phyloP scores from a whole-genome alignment of 2,113 vertebrate species.

The Cavia porcellus region DNA sequence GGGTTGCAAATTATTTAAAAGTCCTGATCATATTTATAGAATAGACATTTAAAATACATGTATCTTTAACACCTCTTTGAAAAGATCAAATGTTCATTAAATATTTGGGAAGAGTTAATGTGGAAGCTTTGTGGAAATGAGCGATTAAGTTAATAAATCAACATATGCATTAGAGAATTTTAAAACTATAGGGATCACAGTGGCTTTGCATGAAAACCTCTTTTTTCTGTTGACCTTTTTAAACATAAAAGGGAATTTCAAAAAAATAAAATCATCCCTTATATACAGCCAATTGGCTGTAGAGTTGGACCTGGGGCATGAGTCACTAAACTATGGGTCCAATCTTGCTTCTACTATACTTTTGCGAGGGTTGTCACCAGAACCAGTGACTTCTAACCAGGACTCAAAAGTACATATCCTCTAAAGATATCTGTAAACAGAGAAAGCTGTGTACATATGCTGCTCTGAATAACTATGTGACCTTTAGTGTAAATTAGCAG shows the following conservation, averaged over 20 bases:
- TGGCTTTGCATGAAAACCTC: background rate
- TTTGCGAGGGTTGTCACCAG: background rate
- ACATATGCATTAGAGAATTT: background rate
- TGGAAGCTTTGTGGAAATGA: background rate
- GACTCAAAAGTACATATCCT: background rate
- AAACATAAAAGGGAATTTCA: background rate
- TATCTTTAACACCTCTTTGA: background rate
- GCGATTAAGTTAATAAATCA: background rate
- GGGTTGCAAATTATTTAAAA: background rate
- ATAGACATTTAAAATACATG: background rate
- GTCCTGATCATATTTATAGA: background rate
- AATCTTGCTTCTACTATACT: no score
- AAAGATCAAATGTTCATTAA: background rate
- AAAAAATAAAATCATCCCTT: background rate
- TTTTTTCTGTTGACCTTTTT: background rate
- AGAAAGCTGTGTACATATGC: background rate
- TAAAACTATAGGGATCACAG: background rate
- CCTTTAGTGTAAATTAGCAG: background rate
- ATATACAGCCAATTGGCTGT: background rate
- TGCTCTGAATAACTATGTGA: background rate
- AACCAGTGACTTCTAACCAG: background rate
- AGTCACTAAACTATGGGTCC: no score
- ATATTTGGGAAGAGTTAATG: background rate
- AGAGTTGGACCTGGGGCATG: background rate
- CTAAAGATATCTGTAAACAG: background rate